A percentile compares a stretch with the other conserved stretches of the same genome.
Evolutionary conservation across 2,113 vertebrate species (phyloP).

Genomic region (Tamias sibiricus): DNA sequence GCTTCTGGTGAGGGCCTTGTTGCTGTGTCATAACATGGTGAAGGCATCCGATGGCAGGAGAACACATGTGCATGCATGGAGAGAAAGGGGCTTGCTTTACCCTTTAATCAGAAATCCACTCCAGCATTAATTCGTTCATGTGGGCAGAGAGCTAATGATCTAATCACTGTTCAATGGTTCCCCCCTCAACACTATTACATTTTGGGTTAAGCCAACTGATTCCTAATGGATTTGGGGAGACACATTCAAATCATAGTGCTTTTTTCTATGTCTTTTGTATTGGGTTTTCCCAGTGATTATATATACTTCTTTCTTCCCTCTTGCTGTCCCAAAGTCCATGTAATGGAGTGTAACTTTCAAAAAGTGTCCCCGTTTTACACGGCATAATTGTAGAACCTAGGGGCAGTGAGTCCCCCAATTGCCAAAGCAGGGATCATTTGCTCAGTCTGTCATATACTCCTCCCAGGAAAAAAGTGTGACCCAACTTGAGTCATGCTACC

Average conservation of each 20-base stretch:
- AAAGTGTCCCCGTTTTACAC: background rate
- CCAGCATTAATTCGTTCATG: fast-evolving
- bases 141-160: background rate
- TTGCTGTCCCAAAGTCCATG: background rate
- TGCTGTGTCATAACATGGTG: background rate
- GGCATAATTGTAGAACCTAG: background rate
- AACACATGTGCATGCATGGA: background rate
- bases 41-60: background rate
- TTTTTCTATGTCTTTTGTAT: background rate
- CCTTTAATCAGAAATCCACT: background rate
- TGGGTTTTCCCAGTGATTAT: background rate
- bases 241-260: background rate
- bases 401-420: background rate
- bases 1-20: background rate
- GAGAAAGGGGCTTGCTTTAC: background rate
- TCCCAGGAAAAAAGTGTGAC: background rate
- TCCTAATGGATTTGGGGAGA: too few species aligned
- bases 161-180: background rate
- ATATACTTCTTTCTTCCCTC: background rate
- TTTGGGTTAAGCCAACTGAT: too few species aligned
- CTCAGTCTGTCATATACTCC: background rate
- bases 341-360: background rate
- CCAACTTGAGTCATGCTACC: too few species aligned
- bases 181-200: background rate
- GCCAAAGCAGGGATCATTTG: background rate